Evolutionary conservation across 2,113 vertebrate genomes (phyloP).

Genomic region (Pristiophorus japonicus): DNA sequence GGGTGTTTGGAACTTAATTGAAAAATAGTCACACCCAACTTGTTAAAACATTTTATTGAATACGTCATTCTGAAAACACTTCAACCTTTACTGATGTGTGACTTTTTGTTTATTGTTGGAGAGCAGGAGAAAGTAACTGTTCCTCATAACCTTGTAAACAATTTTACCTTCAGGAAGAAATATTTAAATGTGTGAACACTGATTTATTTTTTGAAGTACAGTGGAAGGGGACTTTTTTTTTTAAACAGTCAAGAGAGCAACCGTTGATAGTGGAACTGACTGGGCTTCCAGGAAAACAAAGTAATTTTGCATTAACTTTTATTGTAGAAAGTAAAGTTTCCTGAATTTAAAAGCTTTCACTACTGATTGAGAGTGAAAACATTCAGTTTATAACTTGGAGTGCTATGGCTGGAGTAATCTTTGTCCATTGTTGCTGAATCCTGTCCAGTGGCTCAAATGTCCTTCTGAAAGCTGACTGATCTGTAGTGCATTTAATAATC

Average conservation of each 20-base stretch:
- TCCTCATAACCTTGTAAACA: neutral
- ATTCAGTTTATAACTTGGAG: neutral
- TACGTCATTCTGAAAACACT: neutral
- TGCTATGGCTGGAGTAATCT: no score
- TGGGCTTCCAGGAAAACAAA: neutral
- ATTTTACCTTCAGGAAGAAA: neutral
- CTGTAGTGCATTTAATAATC: neutral
- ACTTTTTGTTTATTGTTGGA: neutral
- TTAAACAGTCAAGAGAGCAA: neutral
- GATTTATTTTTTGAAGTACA: neutral
- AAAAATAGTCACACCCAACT: neutral
- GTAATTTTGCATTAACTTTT: neutral
- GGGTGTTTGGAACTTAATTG: neutral
- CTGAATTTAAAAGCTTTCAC: neutral
- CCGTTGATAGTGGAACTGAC: neutral
- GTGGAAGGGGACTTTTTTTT: neutral
- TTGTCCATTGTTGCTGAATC: neutral
- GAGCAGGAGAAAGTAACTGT: neutral
- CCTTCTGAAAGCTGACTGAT: neutral
- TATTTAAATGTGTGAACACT: neutral
- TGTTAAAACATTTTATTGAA: neutral
- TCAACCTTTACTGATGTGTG: neutral
- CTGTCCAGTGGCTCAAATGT: neutral
- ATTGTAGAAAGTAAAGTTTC: neutral
- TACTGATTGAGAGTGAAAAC: neutral